Base-by-base conservation (phyloP, 2,113 vertebrate genomes). In the Motacilla alba region DNA sequence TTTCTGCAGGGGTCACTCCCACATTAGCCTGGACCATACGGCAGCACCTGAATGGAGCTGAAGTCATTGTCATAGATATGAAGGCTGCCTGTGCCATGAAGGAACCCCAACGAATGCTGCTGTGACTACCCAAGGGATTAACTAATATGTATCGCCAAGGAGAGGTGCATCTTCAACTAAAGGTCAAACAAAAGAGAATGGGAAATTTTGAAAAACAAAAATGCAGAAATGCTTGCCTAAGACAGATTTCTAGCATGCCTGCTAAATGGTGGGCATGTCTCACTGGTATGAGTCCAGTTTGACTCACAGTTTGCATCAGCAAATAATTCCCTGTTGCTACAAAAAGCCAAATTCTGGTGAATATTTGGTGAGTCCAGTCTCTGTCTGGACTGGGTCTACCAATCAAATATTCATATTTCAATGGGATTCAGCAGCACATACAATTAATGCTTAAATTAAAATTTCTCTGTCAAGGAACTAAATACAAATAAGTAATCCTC, bases 1-100 rank as follows among this genome's bases (percentile, higher is more conserved):
- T 90, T 96, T 93, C 73, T 92, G 92, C 91, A 87, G 52, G 83
- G 72, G 86, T 93, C 89, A 89, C 52, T 89, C 60, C 56, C 2
- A n/a, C 80, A 47, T 67, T 52, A 90, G 72, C 63, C 41, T 59
- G 83, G 73, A 56, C 50, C 80, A 72, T 28, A 70, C 30, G 68
- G 80, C 76, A 89, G 69, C 86, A 63, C 64, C 35, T n/a, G 91
- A 89, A 80, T 49, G 64, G 60, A 87, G 86, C 80, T 56, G 60
- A 63, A 72, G 60, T 56, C 72, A 28, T 39, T 89, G 91, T 20
- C 83, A 53, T 1, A 56, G 72, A 70, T 21, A 47, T 39, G 83
- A 52, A 55, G 24, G 72, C 72, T 90, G 76, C 27, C 85, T 70
- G 59, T 27, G 56, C 60, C 24, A 4, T 6, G 68, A 63, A 89